Conservation (phyloP, 2,888 invertebrate species). For the Oscheius sp. region DNA sequence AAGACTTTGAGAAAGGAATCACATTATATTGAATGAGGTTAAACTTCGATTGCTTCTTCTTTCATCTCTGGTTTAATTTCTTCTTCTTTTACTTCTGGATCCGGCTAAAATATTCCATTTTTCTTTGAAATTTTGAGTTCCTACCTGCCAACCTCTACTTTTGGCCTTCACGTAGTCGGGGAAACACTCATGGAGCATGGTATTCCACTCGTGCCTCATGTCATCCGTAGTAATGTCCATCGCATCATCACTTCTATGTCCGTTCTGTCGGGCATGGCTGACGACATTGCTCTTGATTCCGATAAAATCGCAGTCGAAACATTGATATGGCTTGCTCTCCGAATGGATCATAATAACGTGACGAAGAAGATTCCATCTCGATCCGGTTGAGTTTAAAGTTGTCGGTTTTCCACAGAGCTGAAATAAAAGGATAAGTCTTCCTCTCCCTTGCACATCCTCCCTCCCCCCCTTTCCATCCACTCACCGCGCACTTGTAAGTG, state of each 20-base stretch:
- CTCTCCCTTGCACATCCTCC: constrained; percentile 3
- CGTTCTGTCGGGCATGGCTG: constrained; percentile 49
- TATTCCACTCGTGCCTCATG: constrained; percentile 53
- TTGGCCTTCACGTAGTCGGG: constrained; percentile 55
- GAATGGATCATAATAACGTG: constrained; percentile 57
- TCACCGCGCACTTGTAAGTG: constrained; percentile 50
- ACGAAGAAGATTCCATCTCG: constrained; percentile 51
- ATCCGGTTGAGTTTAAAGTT: constrained; percentile 53
- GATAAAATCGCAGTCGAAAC: constrained; percentile 55
- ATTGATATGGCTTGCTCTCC: constrained; percentile 54
- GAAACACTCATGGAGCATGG: constrained; percentile 50
- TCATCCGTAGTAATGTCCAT: constrained; percentile 55
- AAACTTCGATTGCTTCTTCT: constrained; percentile 2
- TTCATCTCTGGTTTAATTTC: neutral
- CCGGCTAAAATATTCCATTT: neutral
- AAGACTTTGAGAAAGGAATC: neutral
- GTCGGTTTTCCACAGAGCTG: constrained; percentile 53
- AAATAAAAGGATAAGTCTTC: constrained; percentile 5
- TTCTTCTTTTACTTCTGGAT: constrained; percentile 15
- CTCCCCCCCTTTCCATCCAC: neutral
- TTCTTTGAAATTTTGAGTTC: neutral
- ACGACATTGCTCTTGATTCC: constrained; percentile 54
- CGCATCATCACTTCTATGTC: constrained; percentile 50
- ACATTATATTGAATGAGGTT: neutral
- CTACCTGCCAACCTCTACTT: constrained; percentile 47